Conservation (phyloP, 2,797 vertebrate species). For the Pipistrellus pipistrellus region DNA sequence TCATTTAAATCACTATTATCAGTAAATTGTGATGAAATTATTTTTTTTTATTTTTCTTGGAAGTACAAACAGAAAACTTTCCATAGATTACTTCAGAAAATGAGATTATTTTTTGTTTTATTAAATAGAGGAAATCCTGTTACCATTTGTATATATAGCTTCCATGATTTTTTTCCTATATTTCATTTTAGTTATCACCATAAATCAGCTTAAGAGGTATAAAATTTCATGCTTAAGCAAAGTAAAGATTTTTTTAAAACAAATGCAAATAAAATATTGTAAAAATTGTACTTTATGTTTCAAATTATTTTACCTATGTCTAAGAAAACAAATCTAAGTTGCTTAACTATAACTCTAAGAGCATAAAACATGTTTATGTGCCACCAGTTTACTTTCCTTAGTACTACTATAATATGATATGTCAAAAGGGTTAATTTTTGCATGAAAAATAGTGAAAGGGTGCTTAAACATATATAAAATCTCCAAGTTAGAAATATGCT, state of each 20-base stretch:
- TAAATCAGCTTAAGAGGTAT: neutral
- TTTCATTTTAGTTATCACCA: constrained; percentile 39
- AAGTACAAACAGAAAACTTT: constrained; percentile 23
- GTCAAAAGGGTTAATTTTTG: constrained; percentile 26
- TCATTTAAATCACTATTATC: constrained; percentile 18
- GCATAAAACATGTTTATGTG: neutral
- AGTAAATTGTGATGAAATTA: constrained; percentile 6
- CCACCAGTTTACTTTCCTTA: constrained; percentile 26
- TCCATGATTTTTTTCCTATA: neutral
- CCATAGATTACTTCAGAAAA: constrained; percentile 33
- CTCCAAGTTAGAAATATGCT: constrained; percentile 19
- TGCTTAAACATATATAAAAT: constrained; percentile 27
- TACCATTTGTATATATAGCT: neutral
- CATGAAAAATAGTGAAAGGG: neutral
- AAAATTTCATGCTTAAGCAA: constrained; percentile 37
- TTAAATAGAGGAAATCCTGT: neutral
- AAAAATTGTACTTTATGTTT: neutral
- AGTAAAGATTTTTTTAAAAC: neutral
- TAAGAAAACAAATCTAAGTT: constrained; percentile 47
- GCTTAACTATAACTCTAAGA: constrained; percentile 46
- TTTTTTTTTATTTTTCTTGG: neutral
- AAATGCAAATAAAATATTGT: neutral
- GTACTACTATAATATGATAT: neutral
- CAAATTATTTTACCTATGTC: constrained; percentile 37
- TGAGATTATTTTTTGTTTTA: neutral